phyloP scores from a whole-genome alignment of 2,113 vertebrate species.

The Onychostruthus taczanowskii region DNA sequence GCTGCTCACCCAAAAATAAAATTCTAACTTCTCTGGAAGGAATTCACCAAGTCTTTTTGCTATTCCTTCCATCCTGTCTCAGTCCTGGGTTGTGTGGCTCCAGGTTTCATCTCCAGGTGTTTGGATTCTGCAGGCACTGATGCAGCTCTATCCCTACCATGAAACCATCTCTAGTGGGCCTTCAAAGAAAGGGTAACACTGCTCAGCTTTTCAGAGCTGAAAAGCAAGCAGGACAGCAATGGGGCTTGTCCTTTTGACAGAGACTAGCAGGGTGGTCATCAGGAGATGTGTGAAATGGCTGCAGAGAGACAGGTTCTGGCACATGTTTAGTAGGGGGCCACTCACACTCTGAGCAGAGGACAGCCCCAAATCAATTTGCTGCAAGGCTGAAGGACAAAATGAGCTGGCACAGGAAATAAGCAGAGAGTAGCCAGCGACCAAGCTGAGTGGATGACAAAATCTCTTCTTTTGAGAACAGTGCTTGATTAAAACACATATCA shows the following conservation, averaged over 20 bases:
- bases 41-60: background rate
- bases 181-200: background rate
- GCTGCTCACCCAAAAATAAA: background rate
- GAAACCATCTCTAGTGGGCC: background rate
- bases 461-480: background rate
- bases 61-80: background rate
- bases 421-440: background rate
- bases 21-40: background rate
- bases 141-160: background rate
- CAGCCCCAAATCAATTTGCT: background rate
- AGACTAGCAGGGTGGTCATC: background rate
- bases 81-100: background rate
- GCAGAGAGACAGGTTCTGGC: background rate
- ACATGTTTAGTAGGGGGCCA: rapidly evolving
- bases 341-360: background rate
- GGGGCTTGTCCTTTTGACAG: background rate
- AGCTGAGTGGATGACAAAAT: background rate
- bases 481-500: background rate
- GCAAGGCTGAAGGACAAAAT: background rate
- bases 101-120: background rate
- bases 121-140: background rate
- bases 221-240: background rate
- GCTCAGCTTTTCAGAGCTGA: background rate
- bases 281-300: background rate
- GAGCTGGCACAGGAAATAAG: background rate